These are phyloP conservation scores for Oscheius sp. DNA, from an alignment of 2,888 invertebrate genomes.

Conservation along the genomic window DNA sequence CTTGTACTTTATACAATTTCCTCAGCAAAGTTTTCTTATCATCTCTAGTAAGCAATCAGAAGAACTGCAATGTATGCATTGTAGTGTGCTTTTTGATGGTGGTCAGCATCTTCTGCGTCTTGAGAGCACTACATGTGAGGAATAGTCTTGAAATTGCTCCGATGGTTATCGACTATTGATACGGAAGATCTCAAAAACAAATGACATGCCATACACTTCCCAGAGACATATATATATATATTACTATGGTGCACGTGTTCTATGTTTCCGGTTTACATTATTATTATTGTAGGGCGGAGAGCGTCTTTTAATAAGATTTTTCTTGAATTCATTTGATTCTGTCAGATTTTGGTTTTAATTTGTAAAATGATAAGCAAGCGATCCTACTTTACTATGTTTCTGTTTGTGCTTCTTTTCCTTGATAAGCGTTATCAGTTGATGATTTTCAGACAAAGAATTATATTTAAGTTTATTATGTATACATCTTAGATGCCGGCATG, in stretches of 20 bases:
- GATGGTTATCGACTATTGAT: constrained; percentile 18
- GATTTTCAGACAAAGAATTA: neutral
- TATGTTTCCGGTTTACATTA: neutral
- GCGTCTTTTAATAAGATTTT: neutral
- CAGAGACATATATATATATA: neutral
- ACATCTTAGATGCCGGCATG: neutral
- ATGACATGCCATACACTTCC: constrained; percentile 13
- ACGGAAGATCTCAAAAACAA: constrained; percentile 19
- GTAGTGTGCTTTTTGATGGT: constrained; percentile 20
- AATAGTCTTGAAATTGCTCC: constrained; percentile 23
- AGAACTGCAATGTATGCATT: neutral
- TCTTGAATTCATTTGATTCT: too few relatives aligned
- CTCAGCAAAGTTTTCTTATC: constrained; percentile 15
- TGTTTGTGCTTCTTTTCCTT: too few relatives aligned
- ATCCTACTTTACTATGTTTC: too few relatives aligned
- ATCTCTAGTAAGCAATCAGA: constrained; percentile 6
- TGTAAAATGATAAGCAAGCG: too few relatives aligned
- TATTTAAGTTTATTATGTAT: constrained; percentile 14
- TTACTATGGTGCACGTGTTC: neutral
- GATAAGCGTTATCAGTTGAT: too few relatives aligned
- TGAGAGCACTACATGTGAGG: constrained; percentile 16
- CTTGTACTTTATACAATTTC: constrained; percentile 16
- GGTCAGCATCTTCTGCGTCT: constrained; percentile 1
- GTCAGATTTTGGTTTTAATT: too few relatives aligned
- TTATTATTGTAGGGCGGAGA: neutral